phyloP scores from a whole-genome alignment of 2,888 invertebrate species.

The Ethmia dodecea region DNA sequence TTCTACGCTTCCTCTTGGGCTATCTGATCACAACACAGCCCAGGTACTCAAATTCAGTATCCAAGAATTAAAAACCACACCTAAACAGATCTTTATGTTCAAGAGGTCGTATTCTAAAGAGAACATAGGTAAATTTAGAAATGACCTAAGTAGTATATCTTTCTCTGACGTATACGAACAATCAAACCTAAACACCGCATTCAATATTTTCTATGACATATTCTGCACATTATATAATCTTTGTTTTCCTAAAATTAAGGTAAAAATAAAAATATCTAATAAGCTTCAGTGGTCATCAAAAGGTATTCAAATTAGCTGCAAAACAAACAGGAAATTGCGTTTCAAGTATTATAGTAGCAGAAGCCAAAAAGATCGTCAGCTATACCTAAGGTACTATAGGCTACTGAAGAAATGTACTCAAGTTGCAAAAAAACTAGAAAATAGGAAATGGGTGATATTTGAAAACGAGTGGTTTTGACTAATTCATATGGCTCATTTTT shows the following conservation, averaged over 20 bases:
- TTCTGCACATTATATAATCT: neutral
- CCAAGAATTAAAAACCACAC: neutral
- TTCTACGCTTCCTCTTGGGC: neutral
- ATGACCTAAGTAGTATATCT: neutral
- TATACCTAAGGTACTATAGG: neutral
- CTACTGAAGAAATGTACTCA: neutral
- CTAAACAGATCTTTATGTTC: neutral
- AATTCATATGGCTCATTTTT: too few relatives aligned
- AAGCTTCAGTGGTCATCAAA: conserved; percentile 1
- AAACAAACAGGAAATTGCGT: neutral
- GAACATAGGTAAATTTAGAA: neutral
- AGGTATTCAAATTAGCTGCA: neutral
- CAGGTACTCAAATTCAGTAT: neutral
- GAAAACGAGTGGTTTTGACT: too few relatives aligned
- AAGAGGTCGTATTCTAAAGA: neutral
- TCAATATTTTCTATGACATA: neutral
- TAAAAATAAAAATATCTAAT: neutral
- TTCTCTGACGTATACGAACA: neutral
- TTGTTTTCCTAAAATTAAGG: conserved; percentile 1
- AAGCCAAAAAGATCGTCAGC: neutral
- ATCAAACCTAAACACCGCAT: neutral
- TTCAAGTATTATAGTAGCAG: neutral
- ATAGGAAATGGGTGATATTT: too few relatives aligned
- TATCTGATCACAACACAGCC: neutral
- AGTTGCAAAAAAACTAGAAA: neutral